A percentile compares a stretch with the other conserved stretches of the same genome.
These are phyloP conservation scores for Schrankia costaestrigalis DNA, from an alignment of 2,888 invertebrate species.

Conservation along the genomic window DNA sequence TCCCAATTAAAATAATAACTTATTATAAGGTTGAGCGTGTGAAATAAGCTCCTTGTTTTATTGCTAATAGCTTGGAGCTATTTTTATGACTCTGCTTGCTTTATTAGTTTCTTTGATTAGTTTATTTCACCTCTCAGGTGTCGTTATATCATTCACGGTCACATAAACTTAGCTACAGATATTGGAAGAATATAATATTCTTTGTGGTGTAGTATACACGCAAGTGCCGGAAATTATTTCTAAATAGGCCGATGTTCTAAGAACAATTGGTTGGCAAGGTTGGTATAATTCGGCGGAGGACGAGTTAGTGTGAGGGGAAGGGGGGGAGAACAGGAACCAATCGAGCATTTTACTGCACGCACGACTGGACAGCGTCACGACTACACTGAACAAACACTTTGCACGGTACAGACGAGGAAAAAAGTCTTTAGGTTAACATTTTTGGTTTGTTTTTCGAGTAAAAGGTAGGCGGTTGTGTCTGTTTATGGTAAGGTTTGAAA, in stretches of 20 bases:
- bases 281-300: constrained; percentile 43
- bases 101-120: too few relatives aligned
- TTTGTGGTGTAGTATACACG: neutral
- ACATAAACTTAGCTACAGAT: neutral
- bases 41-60: too few relatives aligned
- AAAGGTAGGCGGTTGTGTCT: constrained; percentile 5
- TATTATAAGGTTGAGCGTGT: too few relatives aligned
- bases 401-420: constrained; percentile 36
- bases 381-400: constrained; percentile 57
- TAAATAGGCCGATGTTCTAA: constrained; percentile 21
- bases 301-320: constrained; percentile 27
- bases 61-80: too few relatives aligned
- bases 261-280: constrained; percentile 29
- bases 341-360: constrained; percentile 67
- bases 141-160: neutral
- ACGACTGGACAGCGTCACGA: constrained; percentile 61
- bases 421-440: constrained; percentile 33
- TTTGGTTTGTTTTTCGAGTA: constrained; percentile 33
- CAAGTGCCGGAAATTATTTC: constrained; percentile 13
- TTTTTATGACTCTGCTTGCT: too few relatives aligned
- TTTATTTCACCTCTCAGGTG: too few relatives aligned
- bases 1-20: too few relatives aligned
- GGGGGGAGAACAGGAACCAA: constrained; percentile 46
- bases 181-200: neutral
- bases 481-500: neutral